Evolutionary conservation across 2,113 vertebrate species (phyloP).

Genomic region (Cichladusa arquata): DNA sequence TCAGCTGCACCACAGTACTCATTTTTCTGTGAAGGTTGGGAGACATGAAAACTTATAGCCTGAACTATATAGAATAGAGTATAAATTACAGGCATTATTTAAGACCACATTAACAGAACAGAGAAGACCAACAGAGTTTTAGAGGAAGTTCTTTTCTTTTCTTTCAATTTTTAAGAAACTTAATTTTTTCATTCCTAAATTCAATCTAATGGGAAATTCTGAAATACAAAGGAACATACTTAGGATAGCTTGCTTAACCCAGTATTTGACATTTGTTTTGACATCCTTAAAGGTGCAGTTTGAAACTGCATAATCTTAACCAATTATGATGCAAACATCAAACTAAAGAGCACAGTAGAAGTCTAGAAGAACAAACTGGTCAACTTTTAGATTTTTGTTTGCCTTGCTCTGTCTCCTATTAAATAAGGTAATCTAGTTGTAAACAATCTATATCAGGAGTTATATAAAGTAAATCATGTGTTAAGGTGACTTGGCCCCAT

Average conservation of each 20-base stretch:
- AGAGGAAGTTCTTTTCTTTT: not conserved
- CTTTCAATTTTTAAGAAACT: not conserved
- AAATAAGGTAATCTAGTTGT: not conserved
- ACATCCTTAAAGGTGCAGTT: not conserved
- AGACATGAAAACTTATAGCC: not conserved
- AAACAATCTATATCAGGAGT: not conserved
- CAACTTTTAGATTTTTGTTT: not conserved
- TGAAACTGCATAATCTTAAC: not conserved
- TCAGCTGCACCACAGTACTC: not conserved
- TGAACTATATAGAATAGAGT: not conserved
- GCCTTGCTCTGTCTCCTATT: not conserved
- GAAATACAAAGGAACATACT: not conserved
- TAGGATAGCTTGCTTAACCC: not conserved
- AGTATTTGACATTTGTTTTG: not conserved
- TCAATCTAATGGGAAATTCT: not conserved
- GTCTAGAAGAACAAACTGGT: not conserved
- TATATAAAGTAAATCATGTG: not conserved
- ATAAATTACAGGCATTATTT: not conserved
- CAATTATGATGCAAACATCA: not conserved
- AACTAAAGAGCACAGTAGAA: not conserved
- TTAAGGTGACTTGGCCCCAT: not conserved
- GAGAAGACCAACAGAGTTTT: not conserved
- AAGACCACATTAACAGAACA: not conserved
- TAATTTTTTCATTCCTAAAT: not conserved
- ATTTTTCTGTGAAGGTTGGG: not conserved